phyloP scores from a whole-genome alignment of 2,888 invertebrate genomes.

The Limnephilus auricula region DNA sequence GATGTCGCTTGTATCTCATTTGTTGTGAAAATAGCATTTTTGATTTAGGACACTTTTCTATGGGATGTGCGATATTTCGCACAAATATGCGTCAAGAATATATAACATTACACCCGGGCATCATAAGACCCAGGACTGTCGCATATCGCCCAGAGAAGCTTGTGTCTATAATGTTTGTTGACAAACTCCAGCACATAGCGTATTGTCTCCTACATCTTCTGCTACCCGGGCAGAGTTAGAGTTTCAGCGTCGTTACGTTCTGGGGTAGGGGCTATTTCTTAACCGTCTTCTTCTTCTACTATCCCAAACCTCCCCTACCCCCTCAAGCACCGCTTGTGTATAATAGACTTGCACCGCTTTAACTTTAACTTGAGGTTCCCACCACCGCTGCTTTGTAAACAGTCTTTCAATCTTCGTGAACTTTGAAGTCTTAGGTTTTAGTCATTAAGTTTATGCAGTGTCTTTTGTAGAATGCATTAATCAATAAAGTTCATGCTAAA shows the following conservation, averaged over 20 bases:
- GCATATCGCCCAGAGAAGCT: slow-evolving; percentile 38
- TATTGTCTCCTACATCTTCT: slow-evolving; percentile 59
- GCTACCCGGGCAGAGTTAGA: slow-evolving; percentile 2
- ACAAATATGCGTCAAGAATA: not conserved
- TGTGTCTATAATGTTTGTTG: slow-evolving; percentile 65
- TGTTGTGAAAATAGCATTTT: no score
- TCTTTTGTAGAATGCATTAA: not conserved
- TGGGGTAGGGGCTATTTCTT: slow-evolving; percentile 9
- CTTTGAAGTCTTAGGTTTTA: not conserved
- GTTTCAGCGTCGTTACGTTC: slow-evolving; percentile 38
- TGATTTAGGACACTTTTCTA: no score
- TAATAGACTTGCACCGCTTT: slow-evolving; percentile 37
- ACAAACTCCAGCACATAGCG: slow-evolving; percentile 62
- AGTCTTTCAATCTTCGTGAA: not conserved
- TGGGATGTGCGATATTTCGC: no score
- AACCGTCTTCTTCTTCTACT: not conserved
- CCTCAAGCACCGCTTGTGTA: slow-evolving; percentile 50
- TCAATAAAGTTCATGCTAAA: not conserved
- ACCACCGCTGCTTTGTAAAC: not conserved
- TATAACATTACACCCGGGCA: not conserved
- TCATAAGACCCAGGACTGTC: not conserved
- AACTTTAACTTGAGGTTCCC: not conserved
- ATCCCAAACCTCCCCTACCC: not conserved
- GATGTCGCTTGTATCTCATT: no score
- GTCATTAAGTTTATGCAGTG: not conserved